Conservation (phyloP, 2,113 vertebrate genomes). For the human (Homo sapiens) region GRCh38 chr2:128172501-128173000, state of each 20-base stretch:
- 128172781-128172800: not conserved
- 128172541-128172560: not conserved
- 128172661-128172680: slow-evolving; percentile 97
- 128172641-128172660: slow-evolving; percentile 98
- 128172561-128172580: slow-evolving; percentile 92
- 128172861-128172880: not conserved
- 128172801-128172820: not conserved
- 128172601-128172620: slow-evolving; percentile 90
- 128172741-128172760: slow-evolving; percentile 97
- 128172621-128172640: slow-evolving; percentile 90
- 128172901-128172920: not conserved
- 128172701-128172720: slow-evolving; percentile 99
- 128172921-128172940: not conserved
- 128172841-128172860: not conserved
- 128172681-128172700: slow-evolving; percentile 95
- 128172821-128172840: not conserved
- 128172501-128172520: not conserved
- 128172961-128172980: not conserved
- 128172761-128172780: slow-evolving; percentile 85
- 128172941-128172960: not conserved
- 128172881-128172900: not conserved
- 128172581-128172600: slow-evolving; percentile 95
- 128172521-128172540: not conserved
- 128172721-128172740: slow-evolving; percentile 96
- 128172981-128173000: not conserved